phyloP scores from a whole-genome alignment of 2,113 vertebrate genomes.

The Collichthys lucidus region DNA sequence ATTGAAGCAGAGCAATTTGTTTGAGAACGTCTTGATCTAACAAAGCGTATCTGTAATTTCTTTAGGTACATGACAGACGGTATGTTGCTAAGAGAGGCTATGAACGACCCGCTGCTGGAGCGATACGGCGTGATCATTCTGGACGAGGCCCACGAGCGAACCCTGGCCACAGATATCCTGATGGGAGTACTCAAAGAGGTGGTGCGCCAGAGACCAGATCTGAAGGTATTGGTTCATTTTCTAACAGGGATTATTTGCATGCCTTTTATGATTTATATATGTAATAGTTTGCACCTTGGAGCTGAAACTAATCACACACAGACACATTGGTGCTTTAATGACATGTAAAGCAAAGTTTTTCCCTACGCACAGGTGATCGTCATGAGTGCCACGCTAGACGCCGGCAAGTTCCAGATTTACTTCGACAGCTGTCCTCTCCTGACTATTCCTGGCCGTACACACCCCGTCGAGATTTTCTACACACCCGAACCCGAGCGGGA shows the following conservation, averaged over 20 bases:
- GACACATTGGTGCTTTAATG: not conserved
- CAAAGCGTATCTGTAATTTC: not conserved
- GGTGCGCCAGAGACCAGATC: conserved; percentile 94
- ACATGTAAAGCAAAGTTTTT: not conserved
- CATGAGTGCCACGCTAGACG: conserved; percentile 98
- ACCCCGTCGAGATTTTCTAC: conserved; percentile 99
- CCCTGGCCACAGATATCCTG: conserved; percentile 97
- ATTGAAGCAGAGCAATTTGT: not conserved
- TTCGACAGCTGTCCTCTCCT: conserved; percentile 98
- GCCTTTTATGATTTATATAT: not conserved
- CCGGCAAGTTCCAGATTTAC: conserved; percentile 98
- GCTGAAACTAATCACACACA: not conserved
- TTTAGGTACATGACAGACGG: conserved; percentile 98
- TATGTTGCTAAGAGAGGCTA: conserved; percentile 97
- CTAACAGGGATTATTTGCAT: not conserved
- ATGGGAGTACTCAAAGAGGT: conserved; percentile 99
- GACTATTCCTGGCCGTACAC: conserved; percentile 97
- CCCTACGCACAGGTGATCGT: conserved; percentile 84
- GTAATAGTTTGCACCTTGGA: not conserved
- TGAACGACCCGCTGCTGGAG: conserved; percentile 98
- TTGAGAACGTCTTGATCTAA: not conserved
- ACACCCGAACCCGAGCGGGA: conserved; percentile 98
- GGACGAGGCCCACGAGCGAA: conserved; percentile 98
- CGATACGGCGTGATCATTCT: conserved; percentile 98
- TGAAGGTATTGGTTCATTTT: conserved; percentile 87